Evolutionary conservation across 2,888 invertebrate genomes (phyloP), one percentile per base, ranked within the genome.

Genomic region (Sarcophaga caerulescens): DNA sequence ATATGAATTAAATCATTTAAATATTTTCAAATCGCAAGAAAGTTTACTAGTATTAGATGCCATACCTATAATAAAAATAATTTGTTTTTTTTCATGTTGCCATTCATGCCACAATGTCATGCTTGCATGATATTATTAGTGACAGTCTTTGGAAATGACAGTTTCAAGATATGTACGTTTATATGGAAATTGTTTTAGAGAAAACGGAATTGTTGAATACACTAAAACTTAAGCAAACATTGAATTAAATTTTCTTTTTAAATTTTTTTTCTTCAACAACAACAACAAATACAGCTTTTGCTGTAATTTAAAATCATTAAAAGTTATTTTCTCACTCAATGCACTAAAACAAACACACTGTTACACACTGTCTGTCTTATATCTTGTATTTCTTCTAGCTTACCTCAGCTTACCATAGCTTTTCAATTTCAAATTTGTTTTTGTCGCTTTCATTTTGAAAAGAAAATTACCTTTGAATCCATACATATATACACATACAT

Each of bases 271-370:
- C n/a, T 79, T 19, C 11, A 59, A 19, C n/a, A 10, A 21, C 44
- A 57, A 35, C 35, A 35, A 35, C 35, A 35, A 35, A 35, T 25
- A 14, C 11, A 57, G 8, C 44, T 35, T 44, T 23, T 17, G 74
- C 71, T 73, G 66, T 45, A 83, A 78, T 73, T 77, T 83, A 83
- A 69, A 62, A 69, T 78, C 62, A 63, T 84, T 84, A 69, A 62
- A 66, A 69, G 74, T 84, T 74, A 74, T 74, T 78, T 74, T 69
- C 69, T 74, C 19, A 75, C 68, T 63, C 45, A 66, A 63, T 57
- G 57, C 35, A 25, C 57, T 17, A n/a, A 17, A 14, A 52, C 52
- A 52, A 17, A 17, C 52, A 52, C 0, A 52, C 52, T 3, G 14
- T 14, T 5, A 52, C 52, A 52, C 52, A 52, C 17, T 52, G 17